phyloP scores from a whole-genome alignment of 2,888 invertebrate genomes.

The Luperina testacea region DNA sequence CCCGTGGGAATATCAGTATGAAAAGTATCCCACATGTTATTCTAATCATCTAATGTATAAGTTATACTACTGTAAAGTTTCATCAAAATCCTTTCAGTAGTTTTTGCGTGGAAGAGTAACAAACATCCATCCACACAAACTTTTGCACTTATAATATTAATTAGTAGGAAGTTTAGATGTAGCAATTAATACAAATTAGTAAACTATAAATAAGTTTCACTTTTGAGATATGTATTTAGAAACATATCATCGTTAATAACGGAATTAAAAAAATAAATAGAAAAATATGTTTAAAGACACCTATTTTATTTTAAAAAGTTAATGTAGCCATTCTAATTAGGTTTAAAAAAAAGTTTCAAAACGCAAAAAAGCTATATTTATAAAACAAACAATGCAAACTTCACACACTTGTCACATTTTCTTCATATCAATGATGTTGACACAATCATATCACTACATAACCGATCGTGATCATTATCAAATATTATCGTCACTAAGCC shows the following conservation, averaged over 20 bases:
- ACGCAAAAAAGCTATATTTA: not conserved
- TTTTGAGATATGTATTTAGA: not conserved
- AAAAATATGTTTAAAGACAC: not conserved
- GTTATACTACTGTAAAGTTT: no score
- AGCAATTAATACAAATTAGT: not conserved
- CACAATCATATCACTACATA: not conserved
- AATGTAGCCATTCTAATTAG: not conserved
- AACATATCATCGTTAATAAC: not conserved
- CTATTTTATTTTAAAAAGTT: not conserved
- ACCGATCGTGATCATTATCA: constrained; percentile 1
- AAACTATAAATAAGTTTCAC: not conserved
- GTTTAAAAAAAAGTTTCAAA: not conserved
- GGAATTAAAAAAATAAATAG: not conserved
- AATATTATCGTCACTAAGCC: not conserved
- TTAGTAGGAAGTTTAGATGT: not conserved
- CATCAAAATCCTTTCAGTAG: no score
- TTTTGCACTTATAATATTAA: no score
- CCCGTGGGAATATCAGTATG: no score
- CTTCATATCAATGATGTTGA: not conserved
- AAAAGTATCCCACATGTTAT: no score
- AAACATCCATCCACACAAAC: no score
- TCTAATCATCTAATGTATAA: no score
- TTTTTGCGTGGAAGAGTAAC: no score
- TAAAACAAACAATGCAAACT: not conserved
- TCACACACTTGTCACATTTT: not conserved